Evolutionary conservation across 2,113 vertebrate genomes (phyloP).

Genomic region (Archilochus colubris): DNA sequence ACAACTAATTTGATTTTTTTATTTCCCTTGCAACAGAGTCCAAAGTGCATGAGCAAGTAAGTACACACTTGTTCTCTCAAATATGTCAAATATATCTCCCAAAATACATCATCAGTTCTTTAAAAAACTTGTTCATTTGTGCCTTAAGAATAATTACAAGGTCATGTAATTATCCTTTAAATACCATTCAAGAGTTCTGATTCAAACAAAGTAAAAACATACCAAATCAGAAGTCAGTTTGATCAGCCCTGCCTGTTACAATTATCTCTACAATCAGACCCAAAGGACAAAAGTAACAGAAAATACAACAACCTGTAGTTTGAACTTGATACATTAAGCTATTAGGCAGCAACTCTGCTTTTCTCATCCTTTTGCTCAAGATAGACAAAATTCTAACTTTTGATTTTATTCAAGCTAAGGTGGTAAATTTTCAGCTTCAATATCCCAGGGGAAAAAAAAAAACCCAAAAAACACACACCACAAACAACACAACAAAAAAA

Average conservation of each 20-base stretch:
- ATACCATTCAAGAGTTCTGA: not conserved
- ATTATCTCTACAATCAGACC: not conserved
- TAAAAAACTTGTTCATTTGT: not conserved
- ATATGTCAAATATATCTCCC: no score
- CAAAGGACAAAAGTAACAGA: not conserved
- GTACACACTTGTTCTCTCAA: not conserved
- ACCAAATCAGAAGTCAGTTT: not conserved
- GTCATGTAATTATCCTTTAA: not conserved
- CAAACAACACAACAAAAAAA: no score
- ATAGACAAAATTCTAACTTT: not conserved
- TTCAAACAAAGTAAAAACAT: not conserved
- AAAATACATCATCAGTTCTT: not conserved
- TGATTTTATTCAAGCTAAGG: not conserved
- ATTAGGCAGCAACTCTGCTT: not conserved
- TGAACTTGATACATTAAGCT: not conserved
- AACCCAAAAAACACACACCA: no score
- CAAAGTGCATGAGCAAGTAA: not conserved
- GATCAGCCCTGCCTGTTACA: not conserved
- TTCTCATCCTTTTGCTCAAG: not conserved
- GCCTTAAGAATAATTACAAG: not conserved
- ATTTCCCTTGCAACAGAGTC: not conserved
- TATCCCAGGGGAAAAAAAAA: not conserved
- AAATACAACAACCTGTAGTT: not conserved
- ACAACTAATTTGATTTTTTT: accelerated
- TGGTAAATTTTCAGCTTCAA: not conserved